A percentile compares a stretch with the other conserved stretches of the same genome.
Evolutionary conservation across 2,113 vertebrate genomes (phyloP).

Genomic region (Oreotrochilus melanogaster): DNA sequence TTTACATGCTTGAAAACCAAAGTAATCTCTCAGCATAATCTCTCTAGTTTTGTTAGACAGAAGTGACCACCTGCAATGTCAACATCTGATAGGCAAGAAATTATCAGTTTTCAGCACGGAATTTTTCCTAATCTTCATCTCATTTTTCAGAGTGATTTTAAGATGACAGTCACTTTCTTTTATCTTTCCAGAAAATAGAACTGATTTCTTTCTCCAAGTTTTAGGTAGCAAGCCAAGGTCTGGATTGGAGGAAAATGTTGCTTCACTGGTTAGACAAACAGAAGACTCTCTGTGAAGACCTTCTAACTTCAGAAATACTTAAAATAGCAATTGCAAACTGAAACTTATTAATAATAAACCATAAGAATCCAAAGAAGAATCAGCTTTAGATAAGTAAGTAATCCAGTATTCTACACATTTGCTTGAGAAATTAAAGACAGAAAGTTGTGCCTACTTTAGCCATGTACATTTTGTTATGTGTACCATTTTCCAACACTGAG

Average conservation of each 20-base stretch:
- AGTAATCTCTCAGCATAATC: neutral
- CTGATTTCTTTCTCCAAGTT: neutral
- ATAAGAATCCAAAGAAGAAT: neutral
- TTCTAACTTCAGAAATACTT: neutral
- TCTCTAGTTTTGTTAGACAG: neutral
- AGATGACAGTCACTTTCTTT: neutral
- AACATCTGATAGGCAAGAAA: neutral
- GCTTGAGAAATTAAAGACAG: neutral
- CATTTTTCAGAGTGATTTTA: neutral
- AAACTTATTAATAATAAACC: neutral
- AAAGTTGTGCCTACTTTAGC: neutral
- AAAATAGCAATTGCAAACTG: neutral
- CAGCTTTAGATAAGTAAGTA: neutral
- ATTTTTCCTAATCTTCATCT: neutral
- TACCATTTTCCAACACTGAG: neutral
- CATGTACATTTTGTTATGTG: neutral
- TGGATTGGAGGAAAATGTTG: neutral
- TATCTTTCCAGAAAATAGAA: neutral
- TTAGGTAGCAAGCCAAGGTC: neutral
- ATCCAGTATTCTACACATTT: rapidly evolving
- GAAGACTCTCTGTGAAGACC: rapidly evolving
- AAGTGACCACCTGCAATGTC: neutral
- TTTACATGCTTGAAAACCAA: neutral
- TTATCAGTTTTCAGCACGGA: neutral
- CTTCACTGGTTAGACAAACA: neutral